Evolutionary conservation across 2,888 invertebrate species (phyloP).

Genomic region (Miltochrista miniata): DNA sequence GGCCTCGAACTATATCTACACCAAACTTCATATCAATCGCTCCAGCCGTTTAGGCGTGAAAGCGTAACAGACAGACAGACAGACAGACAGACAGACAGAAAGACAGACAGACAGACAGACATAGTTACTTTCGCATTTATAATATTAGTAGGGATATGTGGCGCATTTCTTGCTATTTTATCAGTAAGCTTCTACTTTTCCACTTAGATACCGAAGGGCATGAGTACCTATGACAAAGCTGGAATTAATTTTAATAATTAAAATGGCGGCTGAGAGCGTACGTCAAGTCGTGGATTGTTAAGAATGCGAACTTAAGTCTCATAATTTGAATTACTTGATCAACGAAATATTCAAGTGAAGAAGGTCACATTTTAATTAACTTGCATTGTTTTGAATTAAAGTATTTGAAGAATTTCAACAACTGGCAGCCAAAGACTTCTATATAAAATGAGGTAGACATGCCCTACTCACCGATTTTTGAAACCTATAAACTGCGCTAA

Average conservation of each 20-base stretch:
- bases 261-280: conserved; percentile 23
- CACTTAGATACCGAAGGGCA: conserved; percentile 16
- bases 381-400: conserved; percentile 2
- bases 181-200: neutral
- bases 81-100: no score
- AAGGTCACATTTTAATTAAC: conserved; percentile 5
- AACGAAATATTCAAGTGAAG: neutral
- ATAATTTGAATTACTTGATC: conserved; percentile 2
- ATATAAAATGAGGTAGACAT: no score
- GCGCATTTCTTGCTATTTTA: neutral
- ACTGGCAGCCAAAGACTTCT: neutral
- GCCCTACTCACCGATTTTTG: no score
- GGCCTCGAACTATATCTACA: no score
- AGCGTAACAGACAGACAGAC: no score
- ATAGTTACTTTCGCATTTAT: no score
- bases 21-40: no score
- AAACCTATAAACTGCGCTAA: no score
- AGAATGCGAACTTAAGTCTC: conserved; percentile 15
- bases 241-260: conserved; percentile 35
- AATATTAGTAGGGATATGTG: no score
- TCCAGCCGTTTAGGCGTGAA: no score
- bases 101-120: no score
- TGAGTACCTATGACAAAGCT: conserved; percentile 31
- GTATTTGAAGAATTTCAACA: neutral
- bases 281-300: conserved; percentile 21